phyloP scores from a whole-genome alignment of 2,888 invertebrate species.

The Scaptomyza parva region DNA sequence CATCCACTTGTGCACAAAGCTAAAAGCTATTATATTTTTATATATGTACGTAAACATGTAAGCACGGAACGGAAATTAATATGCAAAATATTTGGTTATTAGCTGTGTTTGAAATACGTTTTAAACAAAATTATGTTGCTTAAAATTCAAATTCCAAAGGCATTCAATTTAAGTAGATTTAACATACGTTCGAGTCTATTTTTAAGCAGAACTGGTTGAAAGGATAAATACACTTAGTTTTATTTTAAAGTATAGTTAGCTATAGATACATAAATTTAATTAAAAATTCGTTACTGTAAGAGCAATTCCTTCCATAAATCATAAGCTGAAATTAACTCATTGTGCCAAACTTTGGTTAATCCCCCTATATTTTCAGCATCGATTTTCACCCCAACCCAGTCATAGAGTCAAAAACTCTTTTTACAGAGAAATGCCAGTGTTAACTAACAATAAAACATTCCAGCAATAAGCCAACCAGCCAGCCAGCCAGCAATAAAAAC shows the following conservation, averaged over 20 bases:
- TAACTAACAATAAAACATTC: conserved; percentile 42
- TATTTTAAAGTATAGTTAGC: too few relatives aligned
- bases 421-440: conserved; percentile 21
- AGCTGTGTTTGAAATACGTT: neutral
- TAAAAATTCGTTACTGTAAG: too few relatives aligned
- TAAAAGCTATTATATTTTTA: conserved; percentile 7
- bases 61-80: conserved; percentile 3
- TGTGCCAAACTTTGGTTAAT: conserved; percentile 47
- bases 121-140: conserved; percentile 5
- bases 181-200: neutral
- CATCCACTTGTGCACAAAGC: neutral
- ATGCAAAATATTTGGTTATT: neutral
- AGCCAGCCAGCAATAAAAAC: conserved; percentile 3
- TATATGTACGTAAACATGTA: conserved; percentile 1
- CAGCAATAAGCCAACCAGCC: conserved; percentile 13
- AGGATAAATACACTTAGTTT: too few relatives aligned
- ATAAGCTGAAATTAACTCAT: conserved; percentile 37
- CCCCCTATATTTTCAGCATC: conserved; percentile 30
- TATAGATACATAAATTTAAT: too few relatives aligned
- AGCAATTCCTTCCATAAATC: too few relatives aligned
- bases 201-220: too few relatives aligned
- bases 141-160: neutral
- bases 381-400: conserved; percentile 25
- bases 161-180: too few relatives aligned
- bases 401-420: conserved; percentile 27